Base-by-base conservation (phyloP, 2,797 vertebrate genomes). In the Paedocypris micromegethes region DNA sequence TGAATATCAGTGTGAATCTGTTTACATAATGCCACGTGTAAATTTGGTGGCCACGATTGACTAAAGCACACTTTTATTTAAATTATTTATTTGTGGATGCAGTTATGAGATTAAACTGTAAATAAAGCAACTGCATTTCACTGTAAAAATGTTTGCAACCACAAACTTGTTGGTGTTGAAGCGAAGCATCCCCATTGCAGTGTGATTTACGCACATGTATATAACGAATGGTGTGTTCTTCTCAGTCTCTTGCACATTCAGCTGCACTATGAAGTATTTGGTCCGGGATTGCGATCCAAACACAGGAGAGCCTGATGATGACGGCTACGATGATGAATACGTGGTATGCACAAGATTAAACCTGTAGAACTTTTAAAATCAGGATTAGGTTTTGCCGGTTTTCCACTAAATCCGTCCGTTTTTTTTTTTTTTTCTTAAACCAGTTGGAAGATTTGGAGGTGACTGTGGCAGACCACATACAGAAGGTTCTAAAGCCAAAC, bases 371-470 rank as follows among this genome's bases (percentile, higher is more conserved):
- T 23, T 23, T 23, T n/a, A n/a, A 23, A 23, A 23, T 23, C 23
- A 23, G 23, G 2, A 9, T 40, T 62, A 37, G 52, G 6, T 5
- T 6, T 6, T 4, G 9, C 40, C 23, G 0, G 23, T 23, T 23
- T 23, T 23, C 23, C 23, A 23, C 23, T 23, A 23, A 23, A 23
- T 23, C 1, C 23, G 47, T 63, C 3, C n/a, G n/a, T 23, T 23
- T 1, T 23, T 23, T 23, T 23, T 23, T 23, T 23, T 23, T 23
- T 23, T 23, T 23, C 1, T 23, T 23, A 1, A 23, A 23, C 38
- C 40, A 98, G 96, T 57, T 98, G 72, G 95, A 98, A 84, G 96
- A 98, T 47, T 83, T 98, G 58, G 96, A 98, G 78, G 92, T 98
- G 69, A 93, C 92, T 0, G 87, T 98, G 2, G 93, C 94, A 0